Evolutionary conservation across 1,140 invertebrate genomes (phyloP).

Genomic region (Sitophilus oryzae): DNA sequence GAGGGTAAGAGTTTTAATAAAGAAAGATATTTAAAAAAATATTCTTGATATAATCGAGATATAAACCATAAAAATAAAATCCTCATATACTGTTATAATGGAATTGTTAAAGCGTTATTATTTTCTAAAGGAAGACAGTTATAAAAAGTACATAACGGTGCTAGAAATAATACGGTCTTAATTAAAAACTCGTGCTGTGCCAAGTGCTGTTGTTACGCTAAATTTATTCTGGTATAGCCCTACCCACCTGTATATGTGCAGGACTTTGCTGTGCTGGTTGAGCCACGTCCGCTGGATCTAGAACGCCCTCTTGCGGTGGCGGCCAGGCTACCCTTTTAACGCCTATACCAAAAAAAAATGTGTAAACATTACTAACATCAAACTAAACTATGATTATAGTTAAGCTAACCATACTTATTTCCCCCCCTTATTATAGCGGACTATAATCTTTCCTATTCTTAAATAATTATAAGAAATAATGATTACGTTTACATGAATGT

Average conservation of each 20-base stretch:
- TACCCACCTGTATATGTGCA: conserved; percentile 50
- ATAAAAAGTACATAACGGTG: not conserved
- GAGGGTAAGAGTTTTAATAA: too few species aligned
- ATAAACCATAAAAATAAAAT: too few species aligned
- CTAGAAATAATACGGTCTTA: conserved; percentile 13
- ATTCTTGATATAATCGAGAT: too few species aligned
- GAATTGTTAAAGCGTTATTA: too few species aligned
- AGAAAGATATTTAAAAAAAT: too few species aligned
- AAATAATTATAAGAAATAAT: too few species aligned
- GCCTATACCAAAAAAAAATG: conserved; percentile 50
- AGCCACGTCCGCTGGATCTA: conserved; percentile 36
- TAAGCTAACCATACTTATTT: conserved; percentile 3
- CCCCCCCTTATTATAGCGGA: too few species aligned
- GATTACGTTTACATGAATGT: too few species aligned
- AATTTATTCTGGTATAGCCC: too few species aligned
- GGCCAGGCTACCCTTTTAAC: conserved; percentile 78
- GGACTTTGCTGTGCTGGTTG: conserved; percentile 53
- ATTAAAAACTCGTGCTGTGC: conserved; percentile 2
- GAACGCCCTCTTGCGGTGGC: conserved; percentile 61
- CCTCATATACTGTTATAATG: too few species aligned
- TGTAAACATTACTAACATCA: not conserved
- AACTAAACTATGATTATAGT: not conserved
- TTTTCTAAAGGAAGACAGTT: too few species aligned
- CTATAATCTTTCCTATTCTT: too few species aligned
- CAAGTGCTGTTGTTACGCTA: not conserved